phyloP scores from a whole-genome alignment of 2,888 invertebrate genomes.

The Hyalella azteca region DNA sequence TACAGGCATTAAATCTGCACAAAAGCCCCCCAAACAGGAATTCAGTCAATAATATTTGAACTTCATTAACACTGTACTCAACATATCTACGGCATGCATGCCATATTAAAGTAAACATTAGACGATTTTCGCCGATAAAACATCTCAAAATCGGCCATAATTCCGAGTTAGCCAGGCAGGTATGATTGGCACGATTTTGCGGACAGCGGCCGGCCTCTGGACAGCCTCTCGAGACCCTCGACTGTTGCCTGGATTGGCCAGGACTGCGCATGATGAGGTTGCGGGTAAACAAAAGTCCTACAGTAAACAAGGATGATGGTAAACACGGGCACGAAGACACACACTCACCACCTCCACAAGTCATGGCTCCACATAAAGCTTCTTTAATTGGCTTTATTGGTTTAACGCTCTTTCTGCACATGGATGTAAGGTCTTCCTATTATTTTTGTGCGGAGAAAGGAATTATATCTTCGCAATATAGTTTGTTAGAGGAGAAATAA shows the following conservation, averaged over 20 bases:
- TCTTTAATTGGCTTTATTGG: constrained; percentile 31
- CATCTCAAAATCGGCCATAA: no score
- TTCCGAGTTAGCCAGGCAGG: not conserved
- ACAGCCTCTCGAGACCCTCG: not conserved
- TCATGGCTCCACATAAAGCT: constrained; percentile 34
- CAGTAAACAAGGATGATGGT: constrained; percentile 34
- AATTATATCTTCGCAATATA: no score
- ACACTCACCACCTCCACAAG: constrained; percentile 25
- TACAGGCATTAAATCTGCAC: no score
- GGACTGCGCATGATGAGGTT: constrained; percentile 2
- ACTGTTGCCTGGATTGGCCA: constrained; percentile 8
- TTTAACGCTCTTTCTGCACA: not conserved
- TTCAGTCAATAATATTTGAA: no score
- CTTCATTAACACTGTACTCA: no score
- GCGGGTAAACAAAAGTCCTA: constrained; percentile 7
- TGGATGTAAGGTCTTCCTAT: no score
- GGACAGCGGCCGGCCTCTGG: not conserved
- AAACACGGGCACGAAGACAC: constrained; percentile 32
- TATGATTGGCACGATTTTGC: constrained; percentile 20
- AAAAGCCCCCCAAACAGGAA: no score
- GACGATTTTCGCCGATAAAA: no score
- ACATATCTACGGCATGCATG: no score
- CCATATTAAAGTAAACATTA: no score
- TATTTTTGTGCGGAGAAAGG: no score
- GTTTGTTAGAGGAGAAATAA: no score